phyloP scores from a whole-genome alignment of 2,888 invertebrate species.

The Lycophotia porphyrea region DNA sequence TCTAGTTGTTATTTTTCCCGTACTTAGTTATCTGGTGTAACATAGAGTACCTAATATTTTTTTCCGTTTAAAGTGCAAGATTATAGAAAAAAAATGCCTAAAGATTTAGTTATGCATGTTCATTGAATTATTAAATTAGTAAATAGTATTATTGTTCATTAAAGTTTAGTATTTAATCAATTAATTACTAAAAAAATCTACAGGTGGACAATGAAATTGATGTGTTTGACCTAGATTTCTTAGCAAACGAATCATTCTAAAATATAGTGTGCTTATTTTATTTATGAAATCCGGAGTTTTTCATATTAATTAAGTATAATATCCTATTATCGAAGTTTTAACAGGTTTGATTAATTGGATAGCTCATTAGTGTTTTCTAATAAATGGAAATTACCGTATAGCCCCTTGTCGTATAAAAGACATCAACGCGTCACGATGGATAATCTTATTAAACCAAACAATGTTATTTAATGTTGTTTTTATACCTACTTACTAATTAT shows the following conservation, averaged over 20 bases:
- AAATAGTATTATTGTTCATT: no score
- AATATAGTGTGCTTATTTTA: background rate
- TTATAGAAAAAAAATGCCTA: background rate
- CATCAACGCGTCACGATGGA: slow-evolving; percentile 76
- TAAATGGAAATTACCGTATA: slow-evolving; percentile 23
- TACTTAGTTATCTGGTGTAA: background rate
- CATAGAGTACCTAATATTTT: background rate
- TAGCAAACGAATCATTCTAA: background rate
- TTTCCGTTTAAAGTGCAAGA: background rate
- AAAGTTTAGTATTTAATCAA: background rate
- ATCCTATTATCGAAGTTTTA: background rate
- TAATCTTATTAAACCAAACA: background rate
- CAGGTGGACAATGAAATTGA: slow-evolving; percentile 6
- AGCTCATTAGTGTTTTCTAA: slow-evolving; percentile 10
- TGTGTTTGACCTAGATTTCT: background rate
- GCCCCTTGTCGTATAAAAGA: slow-evolving; percentile 68
- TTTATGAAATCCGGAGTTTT: background rate
- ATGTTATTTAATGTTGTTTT: background rate
- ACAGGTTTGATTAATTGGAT: slow-evolving; percentile 2
- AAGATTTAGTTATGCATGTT: background rate
- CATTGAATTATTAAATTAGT: no score
- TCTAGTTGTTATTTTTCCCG: no score
- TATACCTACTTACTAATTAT: slow-evolving; percentile 6
- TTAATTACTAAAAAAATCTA: slow-evolving; percentile 4
- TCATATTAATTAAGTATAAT: background rate